Evolutionary conservation across 2,797 vertebrate species (phyloP).

Genomic region (Pelobates cultripes): DNA sequence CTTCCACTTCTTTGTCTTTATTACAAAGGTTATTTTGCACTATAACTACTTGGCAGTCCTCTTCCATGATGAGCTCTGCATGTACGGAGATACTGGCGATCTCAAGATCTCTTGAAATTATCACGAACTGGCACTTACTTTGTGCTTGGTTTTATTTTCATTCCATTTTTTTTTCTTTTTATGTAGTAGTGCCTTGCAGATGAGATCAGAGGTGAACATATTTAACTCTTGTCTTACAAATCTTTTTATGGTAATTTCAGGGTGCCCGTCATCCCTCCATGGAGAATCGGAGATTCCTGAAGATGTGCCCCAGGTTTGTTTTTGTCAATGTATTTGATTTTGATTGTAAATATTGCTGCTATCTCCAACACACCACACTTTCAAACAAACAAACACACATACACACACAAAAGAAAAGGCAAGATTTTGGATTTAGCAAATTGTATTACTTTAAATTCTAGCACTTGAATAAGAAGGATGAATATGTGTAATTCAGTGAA

Average conservation of each 20-base stretch:
- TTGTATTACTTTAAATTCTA: too few relatives aligned
- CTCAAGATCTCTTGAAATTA: too few relatives aligned
- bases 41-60: background rate
- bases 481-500: too few relatives aligned
- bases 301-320: constrained; percentile 89
- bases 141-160: too few relatives aligned
- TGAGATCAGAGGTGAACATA: background rate
- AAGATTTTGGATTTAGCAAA: too few relatives aligned
- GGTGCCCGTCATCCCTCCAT: constrained; percentile 80
- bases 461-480: too few relatives aligned
- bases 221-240: background rate
- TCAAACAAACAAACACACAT: too few relatives aligned
- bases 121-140: too few relatives aligned
- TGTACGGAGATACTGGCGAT: too few relatives aligned
- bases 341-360: background rate
- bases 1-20: background rate
- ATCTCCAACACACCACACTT: too few relatives aligned
- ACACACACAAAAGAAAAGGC: too few relatives aligned
- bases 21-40: background rate
- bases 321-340: background rate
- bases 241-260: constrained; percentile 66
- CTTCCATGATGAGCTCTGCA: background rate
- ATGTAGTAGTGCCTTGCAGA: background rate
- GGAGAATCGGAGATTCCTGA: constrained; percentile 81
- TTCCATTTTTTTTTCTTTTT: too few relatives aligned